These are phyloP conservation scores for Cheilosia soror DNA, from an alignment of 2,888 invertebrate genomes.

Conservation along the genomic window DNA sequence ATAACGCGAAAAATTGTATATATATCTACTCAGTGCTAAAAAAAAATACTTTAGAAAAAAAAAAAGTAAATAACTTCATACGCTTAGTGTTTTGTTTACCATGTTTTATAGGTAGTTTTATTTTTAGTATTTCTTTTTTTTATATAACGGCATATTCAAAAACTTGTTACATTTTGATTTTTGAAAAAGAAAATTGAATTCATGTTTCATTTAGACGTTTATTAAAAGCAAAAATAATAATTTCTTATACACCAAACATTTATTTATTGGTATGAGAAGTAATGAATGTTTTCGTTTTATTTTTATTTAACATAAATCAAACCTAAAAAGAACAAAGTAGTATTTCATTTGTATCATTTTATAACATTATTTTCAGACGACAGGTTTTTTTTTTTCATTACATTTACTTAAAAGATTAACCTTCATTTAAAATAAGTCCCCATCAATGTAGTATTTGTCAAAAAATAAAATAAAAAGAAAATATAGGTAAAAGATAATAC, in stretches of 20 bases:
- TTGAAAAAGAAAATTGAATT: conserved; percentile 35
- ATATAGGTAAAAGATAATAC: background rate
- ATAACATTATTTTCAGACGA: background rate
- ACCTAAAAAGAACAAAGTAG: conserved; percentile 28
- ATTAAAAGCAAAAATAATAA: conserved; percentile 60
- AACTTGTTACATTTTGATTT: conserved; percentile 52
- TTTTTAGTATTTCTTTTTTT: conserved; percentile 41
- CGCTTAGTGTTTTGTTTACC: conserved; percentile 29
- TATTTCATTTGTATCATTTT: conserved; percentile 23
- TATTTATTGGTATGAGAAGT: conserved; percentile 49
- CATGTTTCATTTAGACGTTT: conserved; percentile 53
- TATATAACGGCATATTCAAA: conserved; percentile 64
- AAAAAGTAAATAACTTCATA: conserved; percentile 38
- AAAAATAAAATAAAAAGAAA: conserved; percentile 1
- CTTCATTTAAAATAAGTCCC: background rate
- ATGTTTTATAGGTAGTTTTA: conserved; percentile 54
- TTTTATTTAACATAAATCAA: conserved; percentile 27
- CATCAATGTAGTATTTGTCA: background rate
- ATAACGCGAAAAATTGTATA: background rate
- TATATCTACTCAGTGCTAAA: background rate
- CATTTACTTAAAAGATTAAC: background rate
- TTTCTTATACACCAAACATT: conserved; percentile 53
- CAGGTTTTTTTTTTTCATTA: background rate
- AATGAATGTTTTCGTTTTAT: conserved; percentile 26
- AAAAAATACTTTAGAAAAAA: conserved; percentile 17